Evolutionary conservation across 2,113 vertebrate species (phyloP), one percentile per base, ranked within the genome.

Genomic region (Cinclus mexicanus): DNA sequence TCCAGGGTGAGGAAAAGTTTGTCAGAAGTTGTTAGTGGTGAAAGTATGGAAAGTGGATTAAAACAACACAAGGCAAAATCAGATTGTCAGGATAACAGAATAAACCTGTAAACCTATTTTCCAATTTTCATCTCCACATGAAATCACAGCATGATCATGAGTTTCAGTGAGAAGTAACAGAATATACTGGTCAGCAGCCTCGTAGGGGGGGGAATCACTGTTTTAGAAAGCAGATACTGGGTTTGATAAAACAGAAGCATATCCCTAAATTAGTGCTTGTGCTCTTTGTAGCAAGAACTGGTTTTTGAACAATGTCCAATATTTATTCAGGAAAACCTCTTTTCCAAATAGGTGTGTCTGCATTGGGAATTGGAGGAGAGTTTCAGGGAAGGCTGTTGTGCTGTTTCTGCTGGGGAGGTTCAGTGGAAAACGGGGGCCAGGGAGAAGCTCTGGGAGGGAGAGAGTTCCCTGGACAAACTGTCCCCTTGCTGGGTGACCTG

Each of bases 91-190:
- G 74, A 95, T 87, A 93, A 97, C 79, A 91, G 96, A 94, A 86
- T 88, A 95, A 97, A 96, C 91, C 90, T 95, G 85, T 81, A 64
- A 94, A 87, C 91, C 96, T 97, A 82, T 97, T 97, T 98, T 97
- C 92, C 93, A 95, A 95, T 98, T 98, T 98, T 97, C 97, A 87
- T 97, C 97, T 98, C 97, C 59, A 65, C 85, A 42, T 25, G 97
- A 87, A 93, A 94, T 92, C 97, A 87, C 98, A 97, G 98, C 72
- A 3, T 89, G 96, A 57, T 26, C 19, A 65, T 50, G 68, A 77
- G 88, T 94, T 94, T 89, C 77, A 33, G 56, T 46, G 88, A 56
- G 87, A 96, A 96, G 95, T 71, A 93, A 35, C 47, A 75, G 78
- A 91, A 88, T 63, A 12, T 17, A 44, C 37, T 0, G 21, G 94